Evolutionary conservation across 2,888 invertebrate genomes (phyloP).

Genomic region (Plusia festucae): DNA sequence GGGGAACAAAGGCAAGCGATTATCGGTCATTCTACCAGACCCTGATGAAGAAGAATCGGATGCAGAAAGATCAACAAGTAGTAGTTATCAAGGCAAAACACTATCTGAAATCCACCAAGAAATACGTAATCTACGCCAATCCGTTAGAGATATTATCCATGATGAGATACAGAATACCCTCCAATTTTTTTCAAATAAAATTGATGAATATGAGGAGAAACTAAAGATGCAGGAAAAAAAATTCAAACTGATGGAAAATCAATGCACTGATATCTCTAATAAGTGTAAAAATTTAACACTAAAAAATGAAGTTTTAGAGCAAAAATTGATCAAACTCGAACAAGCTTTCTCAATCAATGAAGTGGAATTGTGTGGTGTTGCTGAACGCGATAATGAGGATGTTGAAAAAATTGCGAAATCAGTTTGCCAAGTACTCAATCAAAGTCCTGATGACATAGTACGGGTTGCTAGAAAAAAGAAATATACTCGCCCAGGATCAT

Average conservation of each 20-base stretch:
- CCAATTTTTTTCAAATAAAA: constrained; percentile 12
- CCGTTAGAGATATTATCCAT: constrained; percentile 2
- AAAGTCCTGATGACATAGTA: background rate
- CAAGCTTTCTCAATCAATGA: constrained; percentile 8
- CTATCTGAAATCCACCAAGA: no score
- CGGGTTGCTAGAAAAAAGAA: background rate
- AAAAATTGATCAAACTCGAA: constrained; percentile 11
- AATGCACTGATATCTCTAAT: constrained; percentile 8
- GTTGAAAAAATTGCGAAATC: background rate
- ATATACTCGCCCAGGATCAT: background rate
- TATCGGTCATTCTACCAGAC: constrained; percentile 2
- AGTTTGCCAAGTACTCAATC: background rate
- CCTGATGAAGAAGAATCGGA: constrained; percentile 3
- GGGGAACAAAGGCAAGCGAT: background rate
- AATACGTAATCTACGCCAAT: background rate
- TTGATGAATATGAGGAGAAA: constrained; percentile 17
- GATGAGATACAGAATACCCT: constrained; percentile 11
- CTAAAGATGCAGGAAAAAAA: background rate
- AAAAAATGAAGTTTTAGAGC: constrained; percentile 13
- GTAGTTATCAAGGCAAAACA: no score
- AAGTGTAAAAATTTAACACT: constrained; percentile 13
- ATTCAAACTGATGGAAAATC: constrained; percentile 11
- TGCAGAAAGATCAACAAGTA: background rate
- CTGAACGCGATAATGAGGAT: background rate
- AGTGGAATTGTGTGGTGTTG: constrained; percentile 2